Conservation (phyloP, 2,113 vertebrate genomes). For the Isichthys henryi region DNA sequence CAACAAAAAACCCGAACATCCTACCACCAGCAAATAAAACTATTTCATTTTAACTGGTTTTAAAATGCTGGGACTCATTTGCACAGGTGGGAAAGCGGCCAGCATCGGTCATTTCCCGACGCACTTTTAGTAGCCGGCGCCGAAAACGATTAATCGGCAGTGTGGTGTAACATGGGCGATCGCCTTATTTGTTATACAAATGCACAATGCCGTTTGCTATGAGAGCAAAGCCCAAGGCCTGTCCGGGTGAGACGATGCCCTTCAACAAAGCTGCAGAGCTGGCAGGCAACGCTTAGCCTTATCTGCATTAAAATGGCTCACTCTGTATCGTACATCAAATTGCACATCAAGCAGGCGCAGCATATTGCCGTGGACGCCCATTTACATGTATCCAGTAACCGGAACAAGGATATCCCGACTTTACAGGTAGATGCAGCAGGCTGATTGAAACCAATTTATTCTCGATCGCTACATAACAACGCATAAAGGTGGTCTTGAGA, state of each 20-base stretch:
- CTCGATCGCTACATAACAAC: not conserved
- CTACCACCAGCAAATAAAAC: not conserved
- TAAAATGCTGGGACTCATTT: not conserved
- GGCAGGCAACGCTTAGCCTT: not conserved
- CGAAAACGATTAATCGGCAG: not conserved
- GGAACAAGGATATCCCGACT: constrained; percentile 52
- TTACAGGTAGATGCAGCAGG: not conserved
- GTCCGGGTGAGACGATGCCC: not conserved
- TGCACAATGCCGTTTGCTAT: not conserved
- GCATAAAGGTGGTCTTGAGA: not conserved
- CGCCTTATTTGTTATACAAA: constrained; percentile 19
- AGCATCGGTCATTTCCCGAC: not conserved
- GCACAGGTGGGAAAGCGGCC: not conserved
- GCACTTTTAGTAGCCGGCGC: not conserved
- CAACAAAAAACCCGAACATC: not conserved
- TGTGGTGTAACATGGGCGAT: not conserved
- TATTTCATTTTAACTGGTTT: not conserved
- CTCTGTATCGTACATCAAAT: not conserved
- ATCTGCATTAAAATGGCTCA: constrained; percentile 44
- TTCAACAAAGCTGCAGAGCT: not conserved
- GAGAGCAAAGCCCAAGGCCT: not conserved
- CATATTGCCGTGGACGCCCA: not conserved
- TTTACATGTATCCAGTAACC: constrained; percentile 29
- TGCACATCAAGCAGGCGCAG: not conserved
- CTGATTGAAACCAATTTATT: not conserved